Evolutionary conservation across 1,140 invertebrate genomes (phyloP).

Genomic region (Penaeus indicus): DNA sequence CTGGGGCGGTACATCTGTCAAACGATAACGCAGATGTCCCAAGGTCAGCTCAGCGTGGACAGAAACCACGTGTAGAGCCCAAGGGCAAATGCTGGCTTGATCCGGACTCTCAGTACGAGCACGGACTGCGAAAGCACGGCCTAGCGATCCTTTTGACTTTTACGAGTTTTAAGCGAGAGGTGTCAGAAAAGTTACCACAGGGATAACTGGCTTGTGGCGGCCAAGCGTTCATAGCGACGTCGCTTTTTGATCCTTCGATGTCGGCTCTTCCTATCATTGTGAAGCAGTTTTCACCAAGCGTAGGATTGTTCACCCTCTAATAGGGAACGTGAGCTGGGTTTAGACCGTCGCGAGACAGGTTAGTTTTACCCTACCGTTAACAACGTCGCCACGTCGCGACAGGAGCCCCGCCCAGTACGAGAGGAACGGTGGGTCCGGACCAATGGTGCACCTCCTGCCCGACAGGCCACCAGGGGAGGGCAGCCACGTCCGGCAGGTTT

Average conservation of each 20-base stretch:
- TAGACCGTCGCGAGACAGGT: constrained; percentile 83
- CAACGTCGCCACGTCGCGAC: no score
- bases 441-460: no score
- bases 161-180: no score
- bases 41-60: no score
- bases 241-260: constrained; percentile 88
- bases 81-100: constrained; percentile 86
- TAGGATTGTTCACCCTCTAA: constrained; percentile 85
- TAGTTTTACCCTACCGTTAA: constrained; percentile 85
- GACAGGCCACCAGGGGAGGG: no score
- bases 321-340: constrained; percentile 84
- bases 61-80: constrained; percentile 87
- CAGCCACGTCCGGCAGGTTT: no score
- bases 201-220: constrained; percentile 88
- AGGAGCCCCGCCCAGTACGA: no score
- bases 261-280: constrained; percentile 89
- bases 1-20: no score
- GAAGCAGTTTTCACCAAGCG: constrained; percentile 75
- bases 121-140: constrained; percentile 71
- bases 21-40: no score
- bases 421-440: no score
- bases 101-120: constrained; percentile 80
- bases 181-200: constrained; percentile 89
- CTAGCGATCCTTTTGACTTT: no score
- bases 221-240: constrained; percentile 87